A percentile compares a stretch with the other conserved stretches of the same genome.
These are phyloP conservation scores for Phalacrocorax carbo DNA, from an alignment of 2,113 vertebrate species.

Conservation along the genomic window DNA sequence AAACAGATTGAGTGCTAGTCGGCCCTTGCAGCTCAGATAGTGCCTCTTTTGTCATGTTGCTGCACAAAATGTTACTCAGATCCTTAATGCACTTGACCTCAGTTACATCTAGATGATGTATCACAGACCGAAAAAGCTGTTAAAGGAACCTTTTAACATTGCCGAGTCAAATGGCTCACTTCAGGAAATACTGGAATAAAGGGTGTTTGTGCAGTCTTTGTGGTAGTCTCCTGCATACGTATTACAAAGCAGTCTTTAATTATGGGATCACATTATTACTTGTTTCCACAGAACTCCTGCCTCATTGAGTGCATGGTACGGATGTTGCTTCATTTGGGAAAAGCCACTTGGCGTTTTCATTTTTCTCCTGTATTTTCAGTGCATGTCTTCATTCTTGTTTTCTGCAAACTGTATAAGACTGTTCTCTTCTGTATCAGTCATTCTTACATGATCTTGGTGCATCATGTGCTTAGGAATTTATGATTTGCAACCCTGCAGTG, in stretches of 20 bases:
- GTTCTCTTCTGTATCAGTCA: not conserved
- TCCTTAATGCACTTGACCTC: conserved; percentile 27
- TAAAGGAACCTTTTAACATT: conserved; percentile 26
- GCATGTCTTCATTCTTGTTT: not conserved
- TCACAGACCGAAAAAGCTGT: not conserved
- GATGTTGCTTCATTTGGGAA: not conserved
- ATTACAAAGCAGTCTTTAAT: conserved; percentile 28
- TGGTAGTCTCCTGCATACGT: not conserved
- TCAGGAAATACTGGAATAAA: conserved; percentile 37
- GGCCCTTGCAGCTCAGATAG: not conserved
- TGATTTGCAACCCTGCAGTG: not conserved
- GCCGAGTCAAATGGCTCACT: not conserved
- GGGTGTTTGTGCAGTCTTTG: conserved; percentile 1
- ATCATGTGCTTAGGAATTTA: not conserved
- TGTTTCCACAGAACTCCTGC: not conserved
- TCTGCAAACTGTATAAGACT: not conserved
- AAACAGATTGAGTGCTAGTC: not conserved
- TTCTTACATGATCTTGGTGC: not conserved
- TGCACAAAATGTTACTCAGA: not conserved
- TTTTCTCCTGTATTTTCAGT: not conserved
- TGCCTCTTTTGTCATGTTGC: conserved; percentile 4
- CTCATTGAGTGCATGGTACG: not conserved
- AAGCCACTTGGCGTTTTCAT: not conserved
- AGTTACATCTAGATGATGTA: conserved; percentile 2
- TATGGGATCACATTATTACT: conserved; percentile 15